Conservation (phyloP, 2,113 vertebrate genomes). For the Equus przewalskii region DNA sequence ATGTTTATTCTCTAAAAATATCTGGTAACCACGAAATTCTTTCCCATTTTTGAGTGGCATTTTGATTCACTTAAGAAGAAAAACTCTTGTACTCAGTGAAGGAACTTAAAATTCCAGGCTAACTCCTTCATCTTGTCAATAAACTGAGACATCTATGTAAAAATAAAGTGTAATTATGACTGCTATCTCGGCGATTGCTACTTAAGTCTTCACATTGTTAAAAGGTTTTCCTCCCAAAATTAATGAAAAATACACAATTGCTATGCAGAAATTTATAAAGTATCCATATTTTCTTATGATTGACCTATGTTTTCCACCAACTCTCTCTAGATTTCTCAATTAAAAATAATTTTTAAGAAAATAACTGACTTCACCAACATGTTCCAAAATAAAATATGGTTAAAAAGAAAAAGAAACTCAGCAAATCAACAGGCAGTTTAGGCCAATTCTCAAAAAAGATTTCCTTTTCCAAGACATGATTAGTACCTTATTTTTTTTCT, state of each 20-base stretch:
- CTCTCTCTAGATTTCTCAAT: slow-evolving; percentile 20
- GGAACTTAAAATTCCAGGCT: background rate
- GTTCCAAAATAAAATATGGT: slow-evolving; percentile 1
- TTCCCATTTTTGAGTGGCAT: background rate
- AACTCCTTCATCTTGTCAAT: slow-evolving; percentile 2
- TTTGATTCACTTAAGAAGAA: slow-evolving; percentile 39
- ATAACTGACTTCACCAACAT: background rate
- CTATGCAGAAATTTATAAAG: background rate
- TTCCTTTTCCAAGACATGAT: background rate
- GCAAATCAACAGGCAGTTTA: background rate
- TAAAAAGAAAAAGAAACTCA: background rate
- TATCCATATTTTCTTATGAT: background rate
- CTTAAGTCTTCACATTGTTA: background rate
- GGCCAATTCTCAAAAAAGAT: background rate
- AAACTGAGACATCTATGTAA: slow-evolving; percentile 49
- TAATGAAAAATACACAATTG: slow-evolving; percentile 1
- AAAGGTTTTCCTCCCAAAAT: background rate
- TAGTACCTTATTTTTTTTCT: too few relatives aligned
- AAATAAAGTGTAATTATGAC: background rate
- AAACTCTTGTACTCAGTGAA: background rate
- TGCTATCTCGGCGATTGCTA: background rate
- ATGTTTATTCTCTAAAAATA: slow-evolving; percentile 25
- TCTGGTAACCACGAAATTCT: background rate
- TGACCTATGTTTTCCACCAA: background rate
- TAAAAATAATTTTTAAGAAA: slow-evolving; percentile 58